A percentile compares a stretch with the other conserved stretches of the same genome.
Conservation (phyloP, 2,113 vertebrate genomes). For the Leucopsar rothschildi region DNA sequence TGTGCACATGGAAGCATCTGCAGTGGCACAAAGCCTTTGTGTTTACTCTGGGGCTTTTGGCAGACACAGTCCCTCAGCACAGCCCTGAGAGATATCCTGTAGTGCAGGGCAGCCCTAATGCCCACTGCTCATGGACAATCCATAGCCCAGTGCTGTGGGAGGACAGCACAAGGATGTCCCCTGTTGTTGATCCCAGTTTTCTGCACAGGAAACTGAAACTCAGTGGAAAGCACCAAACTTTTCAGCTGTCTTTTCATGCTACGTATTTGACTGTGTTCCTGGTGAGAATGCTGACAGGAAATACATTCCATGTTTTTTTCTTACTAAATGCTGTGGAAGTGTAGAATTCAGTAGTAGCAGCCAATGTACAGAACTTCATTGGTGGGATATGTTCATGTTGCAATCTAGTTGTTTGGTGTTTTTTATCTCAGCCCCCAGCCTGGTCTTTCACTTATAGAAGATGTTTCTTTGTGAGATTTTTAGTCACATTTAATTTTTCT, state of each 20-base stretch:
- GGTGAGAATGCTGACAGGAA: conserved; percentile 5
- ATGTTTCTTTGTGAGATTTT: neutral
- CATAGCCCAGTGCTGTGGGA: neutral
- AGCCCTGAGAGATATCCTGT: neutral
- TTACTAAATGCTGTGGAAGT: neutral
- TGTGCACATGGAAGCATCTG: neutral
- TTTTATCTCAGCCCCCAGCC: neutral
- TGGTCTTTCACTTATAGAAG: neutral
- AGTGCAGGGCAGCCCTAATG: neutral
- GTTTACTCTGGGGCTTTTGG: neutral
- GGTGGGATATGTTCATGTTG: neutral
- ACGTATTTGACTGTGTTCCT: neutral
- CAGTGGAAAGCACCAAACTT: conserved; percentile 54
- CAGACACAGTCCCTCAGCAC: neutral
- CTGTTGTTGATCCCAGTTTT: neutral
- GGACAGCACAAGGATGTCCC: neutral
- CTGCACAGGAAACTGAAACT: conserved; percentile 14
- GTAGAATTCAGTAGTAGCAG: neutral
- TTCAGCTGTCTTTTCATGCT: neutral
- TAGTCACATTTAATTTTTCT: neutral
- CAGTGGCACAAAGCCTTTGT: neutral
- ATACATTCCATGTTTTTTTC: conserved; percentile 19
- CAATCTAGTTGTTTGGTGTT: neutral
- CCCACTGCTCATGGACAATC: neutral
- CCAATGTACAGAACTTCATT: neutral